Evolutionary conservation across 2,888 invertebrate genomes (phyloP).

Genomic region (Pristionchus arcanus): DNA sequence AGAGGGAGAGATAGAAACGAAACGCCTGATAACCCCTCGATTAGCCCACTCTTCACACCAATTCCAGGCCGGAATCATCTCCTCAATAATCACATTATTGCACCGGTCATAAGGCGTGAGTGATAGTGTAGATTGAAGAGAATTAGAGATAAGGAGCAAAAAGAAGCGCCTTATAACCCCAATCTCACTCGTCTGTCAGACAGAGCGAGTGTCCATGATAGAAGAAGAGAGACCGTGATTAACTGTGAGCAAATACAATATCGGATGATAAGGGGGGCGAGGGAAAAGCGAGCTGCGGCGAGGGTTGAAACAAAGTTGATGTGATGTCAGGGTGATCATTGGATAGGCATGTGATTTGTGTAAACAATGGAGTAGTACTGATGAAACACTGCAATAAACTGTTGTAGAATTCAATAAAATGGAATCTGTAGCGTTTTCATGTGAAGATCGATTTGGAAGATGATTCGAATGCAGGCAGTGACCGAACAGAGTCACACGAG

Average conservation of each 20-base stretch:
- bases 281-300: conserved; percentile 4
- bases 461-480: no score
- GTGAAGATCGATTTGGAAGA: no score
- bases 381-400: no score
- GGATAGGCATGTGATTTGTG: neutral
- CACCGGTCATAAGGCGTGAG: neutral
- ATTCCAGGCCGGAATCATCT: neutral
- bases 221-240: neutral
- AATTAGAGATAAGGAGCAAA: neutral
- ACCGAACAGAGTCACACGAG: no score
- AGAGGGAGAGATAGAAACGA: neutral
- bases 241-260: conserved; percentile 25
- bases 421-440: no score
- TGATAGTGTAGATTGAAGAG: neutral
- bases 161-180: neutral
- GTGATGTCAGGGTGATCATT: neutral
- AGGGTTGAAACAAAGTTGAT: neutral
- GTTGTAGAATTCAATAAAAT: no score
- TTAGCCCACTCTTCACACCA: neutral
- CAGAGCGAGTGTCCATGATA: neutral
- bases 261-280: neutral
- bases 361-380: neutral
- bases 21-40: neutral
- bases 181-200: neutral
- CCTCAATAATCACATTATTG: neutral